Evolutionary conservation across 2,888 invertebrate species (phyloP), one percentile per base, ranked within the genome.

Genomic region (Melolontha melolontha): DNA sequence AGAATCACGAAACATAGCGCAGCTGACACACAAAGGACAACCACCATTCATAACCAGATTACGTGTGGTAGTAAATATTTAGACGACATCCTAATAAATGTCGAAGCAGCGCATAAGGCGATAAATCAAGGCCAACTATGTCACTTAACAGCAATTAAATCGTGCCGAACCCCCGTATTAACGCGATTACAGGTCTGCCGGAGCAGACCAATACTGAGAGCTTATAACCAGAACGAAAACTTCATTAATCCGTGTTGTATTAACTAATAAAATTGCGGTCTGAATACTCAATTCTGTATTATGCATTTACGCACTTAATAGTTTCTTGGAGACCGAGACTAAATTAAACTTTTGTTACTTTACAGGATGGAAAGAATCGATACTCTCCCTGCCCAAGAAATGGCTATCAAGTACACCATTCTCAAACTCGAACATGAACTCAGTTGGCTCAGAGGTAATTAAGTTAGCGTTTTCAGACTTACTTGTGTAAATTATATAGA

Each of bases 301-400:
- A 44, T 29, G 6, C 29, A 34, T 17, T 47, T 29, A 14, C 11
- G 49, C 10, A 34, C 39, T 50, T 49, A 16, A 40, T 22, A 41
- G n/a, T 39, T 14, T 51, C 49, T 39, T 55, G 12, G 29, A 44
- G 34, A 16, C 0, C 7, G 34, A 49, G 4, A 39, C 0, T 40
- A 49, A 63, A 51, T 51, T 67, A 14, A 55, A 39, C 49, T 51
- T 66, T 51, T 67, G 70, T 75, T 73, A 76, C 71, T 66, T 86
- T 86, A 14, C 85, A 92, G 92, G 90, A 90, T 92, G 92, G 91
- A 87, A 87, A 78, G 91, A 91, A 76, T 90, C 91, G 14, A 84
- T 92, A 76, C 82, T 91, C 73, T 88, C 91, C 62, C 84, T 92
- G 79, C 90, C 91, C 73, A 91, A 90, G 82, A 89, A 89, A 78